Base-by-base conservation (phyloP, 2,797 vertebrate genomes). In the Mionectes olivaceus region DNA sequence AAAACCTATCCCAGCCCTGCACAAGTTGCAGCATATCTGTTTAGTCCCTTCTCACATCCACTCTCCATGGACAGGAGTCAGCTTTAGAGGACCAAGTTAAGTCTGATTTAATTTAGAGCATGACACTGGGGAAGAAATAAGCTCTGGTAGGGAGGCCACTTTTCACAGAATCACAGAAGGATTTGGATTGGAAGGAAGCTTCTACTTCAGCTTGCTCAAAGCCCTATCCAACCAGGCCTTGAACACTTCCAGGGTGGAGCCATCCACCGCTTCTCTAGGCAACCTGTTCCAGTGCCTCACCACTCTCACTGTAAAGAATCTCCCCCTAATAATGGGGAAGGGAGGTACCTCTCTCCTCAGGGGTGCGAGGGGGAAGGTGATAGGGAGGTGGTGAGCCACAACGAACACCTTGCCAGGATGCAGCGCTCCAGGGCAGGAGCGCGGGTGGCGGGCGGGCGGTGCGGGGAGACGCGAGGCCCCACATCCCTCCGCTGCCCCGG, bases 381-480 rank as follows among this genome's bases (percentile, higher is more conserved):
- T 6, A 13, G 7, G 28, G 56, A 19, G 10, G 19, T 2, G 4
- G n/a, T 1, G 8, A 65, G 28, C 11, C 5, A 1, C 16, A 12
- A 17, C 19, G 32, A 16, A 65, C 22, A 1, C 33, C 46, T 16
- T 23, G 41, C 27, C 35, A 37, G 25, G 33, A 19, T 2, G 41
- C 37, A 19, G 5, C 27, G 19, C 43, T 32, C 16, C 60, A 3
- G 32, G 53, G n/a, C 17, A 44, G 47, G 47, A 28, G 33, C 17
- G 15, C 1, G 15, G 32, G 5, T 4, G 11, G 14, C 39, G 10
- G 63, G 52, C 10, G 13, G 21, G 17, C 3, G n/a, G 5, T 13
- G 8, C 13, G 32, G 70, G 15, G 35, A 71, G 15, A 13, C 6
- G 8, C 1, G n/a, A 64, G 69, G 43, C 15, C 17, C 19, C 32